Conservation (phyloP, 2,888 invertebrate species). For the Schrankia costaestrigalis region DNA sequence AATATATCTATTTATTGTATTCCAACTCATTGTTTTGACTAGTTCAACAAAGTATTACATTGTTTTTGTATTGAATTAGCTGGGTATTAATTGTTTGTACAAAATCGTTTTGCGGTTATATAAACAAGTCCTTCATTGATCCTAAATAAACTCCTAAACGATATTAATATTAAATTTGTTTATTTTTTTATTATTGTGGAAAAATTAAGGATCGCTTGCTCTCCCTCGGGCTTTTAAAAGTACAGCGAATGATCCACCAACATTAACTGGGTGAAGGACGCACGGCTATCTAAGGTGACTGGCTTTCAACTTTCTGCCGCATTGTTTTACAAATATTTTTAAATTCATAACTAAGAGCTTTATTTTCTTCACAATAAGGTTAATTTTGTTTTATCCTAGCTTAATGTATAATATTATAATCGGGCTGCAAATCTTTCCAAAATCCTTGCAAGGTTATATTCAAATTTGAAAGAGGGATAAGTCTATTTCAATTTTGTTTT, state of each 20-base stretch:
- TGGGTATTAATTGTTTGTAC: too few relatives aligned
- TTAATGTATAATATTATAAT: constrained; percentile 5
- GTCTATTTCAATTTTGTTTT: constrained; percentile 22
- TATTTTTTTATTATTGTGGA: constrained; percentile 22
- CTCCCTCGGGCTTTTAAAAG: constrained; percentile 22
- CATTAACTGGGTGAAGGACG: constrained; percentile 34
- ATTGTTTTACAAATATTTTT: constrained; percentile 22
- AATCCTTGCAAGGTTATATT: constrained; percentile 28
- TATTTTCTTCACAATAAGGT: not conserved
- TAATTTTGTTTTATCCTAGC: constrained; percentile 1
- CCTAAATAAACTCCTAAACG: constrained; percentile 18
- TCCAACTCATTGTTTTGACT: too few relatives aligned
- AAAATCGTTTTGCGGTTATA: constrained; percentile 5
- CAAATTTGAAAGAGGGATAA: constrained; percentile 18
- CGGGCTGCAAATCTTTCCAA: constrained; percentile 27
- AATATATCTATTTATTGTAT: too few relatives aligned
- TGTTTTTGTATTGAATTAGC: too few relatives aligned
- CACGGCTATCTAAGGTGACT: constrained; percentile 26
- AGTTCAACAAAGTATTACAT: too few relatives aligned
- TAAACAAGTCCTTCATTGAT: constrained; percentile 16
- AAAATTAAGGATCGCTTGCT: constrained; percentile 23
- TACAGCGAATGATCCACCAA: constrained; percentile 15
- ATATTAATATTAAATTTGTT: constrained; percentile 24
- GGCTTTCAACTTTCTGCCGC: constrained; percentile 24
- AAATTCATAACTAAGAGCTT: constrained; percentile 8